Conservation (phyloP, 2,113 vertebrate genomes). For the Hippocampus comes region DNA sequence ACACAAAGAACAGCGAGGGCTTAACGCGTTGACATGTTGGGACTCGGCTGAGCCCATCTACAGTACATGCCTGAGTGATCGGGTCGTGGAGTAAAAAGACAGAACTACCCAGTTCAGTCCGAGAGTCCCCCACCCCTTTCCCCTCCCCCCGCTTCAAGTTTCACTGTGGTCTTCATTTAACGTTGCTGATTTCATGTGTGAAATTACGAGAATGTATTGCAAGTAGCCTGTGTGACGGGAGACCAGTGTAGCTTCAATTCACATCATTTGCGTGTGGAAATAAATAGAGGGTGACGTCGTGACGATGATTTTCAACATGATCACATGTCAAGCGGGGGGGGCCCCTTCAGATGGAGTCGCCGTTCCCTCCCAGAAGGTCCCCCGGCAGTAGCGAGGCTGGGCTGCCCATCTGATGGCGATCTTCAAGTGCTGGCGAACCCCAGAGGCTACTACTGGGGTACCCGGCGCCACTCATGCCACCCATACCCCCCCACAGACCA, state of each 20-base stretch:
- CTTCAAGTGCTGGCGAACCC: slow-evolving; percentile 89
- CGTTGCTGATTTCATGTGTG: slow-evolving; percentile 49
- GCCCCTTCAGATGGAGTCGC: slow-evolving; percentile 89
- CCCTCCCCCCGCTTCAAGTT: slow-evolving; percentile 69
- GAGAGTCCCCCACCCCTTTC: slow-evolving; percentile 50
- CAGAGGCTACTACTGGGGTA: slow-evolving; percentile 90
- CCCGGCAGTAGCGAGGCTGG: slow-evolving; percentile 96
- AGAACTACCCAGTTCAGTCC: slow-evolving; percentile 69
- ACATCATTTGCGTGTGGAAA: slow-evolving; percentile 40
- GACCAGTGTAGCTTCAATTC: slow-evolving; percentile 57
- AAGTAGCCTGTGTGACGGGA: slow-evolving; percentile 40
- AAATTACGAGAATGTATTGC: slow-evolving; percentile 30
- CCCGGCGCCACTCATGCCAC: slow-evolving; percentile 76
- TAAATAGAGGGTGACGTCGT: slow-evolving; percentile 38
- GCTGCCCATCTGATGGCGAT: slow-evolving; percentile 97
- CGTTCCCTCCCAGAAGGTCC: slow-evolving; percentile 95
- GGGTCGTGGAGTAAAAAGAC: slow-evolving; percentile 66
- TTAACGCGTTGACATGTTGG: slow-evolving; percentile 53
- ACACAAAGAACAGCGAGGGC: slow-evolving; percentile 66
- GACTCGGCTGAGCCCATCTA: slow-evolving; percentile 65
- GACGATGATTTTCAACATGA: slow-evolving; percentile 24
- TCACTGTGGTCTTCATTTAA: slow-evolving; percentile 78
- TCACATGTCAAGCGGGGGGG: slow-evolving; percentile 12
- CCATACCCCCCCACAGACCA: slow-evolving; percentile 88
- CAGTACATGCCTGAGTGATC: slow-evolving; percentile 76